Evolutionary conservation across 2,888 invertebrate species (phyloP).

Genomic region (Ypsolopha scabrella): DNA sequence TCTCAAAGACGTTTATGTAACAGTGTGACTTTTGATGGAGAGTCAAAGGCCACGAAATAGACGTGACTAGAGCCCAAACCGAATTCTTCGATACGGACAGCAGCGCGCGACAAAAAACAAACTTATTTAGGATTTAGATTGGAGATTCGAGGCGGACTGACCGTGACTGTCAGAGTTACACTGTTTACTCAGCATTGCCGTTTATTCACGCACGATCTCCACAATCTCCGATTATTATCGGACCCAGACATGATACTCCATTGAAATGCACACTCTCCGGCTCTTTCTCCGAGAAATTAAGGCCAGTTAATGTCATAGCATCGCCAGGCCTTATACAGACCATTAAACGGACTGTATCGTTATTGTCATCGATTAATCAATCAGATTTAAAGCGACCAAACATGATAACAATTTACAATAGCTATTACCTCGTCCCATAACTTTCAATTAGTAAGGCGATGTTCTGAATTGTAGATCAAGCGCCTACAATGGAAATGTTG

Average conservation of each 20-base stretch:
- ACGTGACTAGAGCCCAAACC: neutral
- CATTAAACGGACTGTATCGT: neutral
- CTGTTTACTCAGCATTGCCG: constrained; percentile 50
- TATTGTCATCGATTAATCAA: neutral
- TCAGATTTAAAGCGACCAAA: neutral
- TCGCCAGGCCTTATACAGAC: neutral
- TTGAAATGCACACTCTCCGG: neutral
- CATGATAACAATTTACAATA: neutral
- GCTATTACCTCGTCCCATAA: neutral
- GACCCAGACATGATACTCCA: neutral
- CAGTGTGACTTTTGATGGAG: neutral
- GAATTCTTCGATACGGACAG: neutral
- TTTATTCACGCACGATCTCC: constrained; percentile 61
- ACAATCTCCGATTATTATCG: constrained; percentile 8
- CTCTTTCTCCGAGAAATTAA: neutral
- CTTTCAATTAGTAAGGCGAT: too few species aligned
- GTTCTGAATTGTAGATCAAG: too few species aligned
- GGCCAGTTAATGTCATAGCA: neutral
- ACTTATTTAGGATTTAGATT: constrained; percentile 55
- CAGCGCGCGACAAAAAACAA: constrained; percentile 48
- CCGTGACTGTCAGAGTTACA: constrained; percentile 45
- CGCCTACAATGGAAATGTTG: neutral
- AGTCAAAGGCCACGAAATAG: neutral
- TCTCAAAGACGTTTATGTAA: neutral
- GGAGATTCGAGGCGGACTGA: constrained; percentile 28